Base-by-base conservation (phyloP, 1,140 invertebrate genomes). In the Cherax destructor region DNA sequence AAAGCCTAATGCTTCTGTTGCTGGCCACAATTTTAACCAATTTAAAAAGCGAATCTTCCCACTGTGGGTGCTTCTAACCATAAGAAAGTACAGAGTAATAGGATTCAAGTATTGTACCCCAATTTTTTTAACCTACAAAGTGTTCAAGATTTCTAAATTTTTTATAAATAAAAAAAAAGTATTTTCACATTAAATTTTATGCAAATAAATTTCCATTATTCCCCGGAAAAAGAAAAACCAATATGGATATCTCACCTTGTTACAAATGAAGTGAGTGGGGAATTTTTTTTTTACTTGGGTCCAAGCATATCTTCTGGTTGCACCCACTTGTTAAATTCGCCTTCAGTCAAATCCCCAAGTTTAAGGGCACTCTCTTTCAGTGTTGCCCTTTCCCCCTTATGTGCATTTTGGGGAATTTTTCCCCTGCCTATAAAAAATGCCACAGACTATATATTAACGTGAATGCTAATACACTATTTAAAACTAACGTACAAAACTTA, bases 261-360 rank as follows among this genome's bases (percentile, higher is more conserved):
- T 21, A 21, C 65, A 18, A 6, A 69, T 21, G 18, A 69, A 69
- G 65, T 5, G 6, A 69, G 13, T 56, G 61, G 1, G 24, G 4
- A 5, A n/a, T 30, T 10, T 74, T 65, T 3, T 30, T 18, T 78
- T 94, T 95, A 98, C 94, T 99, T 98, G 24, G 98, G 98, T 83
- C 98, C 98, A n/a, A 99, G 94, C 99, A 99, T 99, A 52, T 99
- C 96, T 94, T 98, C 97, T 0, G 99, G 99, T 93, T 95, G 96
- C 0, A 99, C 99, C 98, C 98, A 99, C 93, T 98, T 94, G 93
- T 98, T 96, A 95, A 99, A 99, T 93, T 99, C 97, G 94, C 98
- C 96, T 61, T 96, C 96, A 1, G 97, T 99, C 3, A 99, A 94
- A 94, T 97, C 95, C 59, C 97, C 97, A 79, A 99, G 96, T 94